Evolutionary conservation across 1,140 invertebrate species (phyloP).

Genomic region (Atta cephalotes): DNA sequence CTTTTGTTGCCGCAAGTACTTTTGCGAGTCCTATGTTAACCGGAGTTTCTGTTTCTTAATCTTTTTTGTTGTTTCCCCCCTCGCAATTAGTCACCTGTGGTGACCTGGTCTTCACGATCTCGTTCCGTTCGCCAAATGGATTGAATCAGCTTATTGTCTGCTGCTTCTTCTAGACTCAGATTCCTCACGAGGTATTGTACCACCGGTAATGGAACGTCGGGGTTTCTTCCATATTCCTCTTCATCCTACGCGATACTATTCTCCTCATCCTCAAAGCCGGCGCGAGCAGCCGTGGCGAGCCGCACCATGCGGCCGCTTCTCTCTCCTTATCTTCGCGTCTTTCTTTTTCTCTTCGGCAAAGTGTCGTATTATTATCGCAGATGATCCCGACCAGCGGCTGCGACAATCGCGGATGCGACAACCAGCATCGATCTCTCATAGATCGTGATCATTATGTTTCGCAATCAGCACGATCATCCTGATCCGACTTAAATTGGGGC

Average conservation of each 20-base stretch:
- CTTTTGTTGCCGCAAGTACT: background rate
- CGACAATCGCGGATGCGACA: slow-evolving; percentile 60
- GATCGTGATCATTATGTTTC: slow-evolving; percentile 45
- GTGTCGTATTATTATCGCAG: slow-evolving; percentile 68
- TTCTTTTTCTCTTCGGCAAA: background rate
- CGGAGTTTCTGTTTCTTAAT: slow-evolving; percentile 6
- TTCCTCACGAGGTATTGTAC: slow-evolving; percentile 77
- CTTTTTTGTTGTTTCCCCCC: slow-evolving; percentile 1
- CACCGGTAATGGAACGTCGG: slow-evolving; percentile 69
- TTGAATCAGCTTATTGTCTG: background rate
- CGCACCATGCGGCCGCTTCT: slow-evolving; percentile 47
- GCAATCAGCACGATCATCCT: slow-evolving; percentile 57
- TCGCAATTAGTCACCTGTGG: slow-evolving; percentile 49
- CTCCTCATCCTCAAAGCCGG: slow-evolving; percentile 70
- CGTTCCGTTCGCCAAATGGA: slow-evolving; percentile 45
- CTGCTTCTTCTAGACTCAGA: background rate
- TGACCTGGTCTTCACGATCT: slow-evolving; percentile 3
- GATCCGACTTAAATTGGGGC: slow-evolving; percentile 19
- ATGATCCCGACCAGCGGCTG: slow-evolving; percentile 58
- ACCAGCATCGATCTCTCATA: slow-evolving; percentile 49
- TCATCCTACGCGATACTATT: slow-evolving; percentile 64
- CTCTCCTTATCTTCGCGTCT: slow-evolving; percentile 8
- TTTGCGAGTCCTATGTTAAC: slow-evolving; percentile 14
- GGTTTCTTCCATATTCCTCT: slow-evolving; percentile 73
- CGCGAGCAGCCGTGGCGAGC: slow-evolving; percentile 40